Percentiles rank a stretch among this genome's conserved stretches.
Evolutionary conservation across 2,113 vertebrate species (phyloP).

Genomic region (Rhinoptilus africanus): DNA sequence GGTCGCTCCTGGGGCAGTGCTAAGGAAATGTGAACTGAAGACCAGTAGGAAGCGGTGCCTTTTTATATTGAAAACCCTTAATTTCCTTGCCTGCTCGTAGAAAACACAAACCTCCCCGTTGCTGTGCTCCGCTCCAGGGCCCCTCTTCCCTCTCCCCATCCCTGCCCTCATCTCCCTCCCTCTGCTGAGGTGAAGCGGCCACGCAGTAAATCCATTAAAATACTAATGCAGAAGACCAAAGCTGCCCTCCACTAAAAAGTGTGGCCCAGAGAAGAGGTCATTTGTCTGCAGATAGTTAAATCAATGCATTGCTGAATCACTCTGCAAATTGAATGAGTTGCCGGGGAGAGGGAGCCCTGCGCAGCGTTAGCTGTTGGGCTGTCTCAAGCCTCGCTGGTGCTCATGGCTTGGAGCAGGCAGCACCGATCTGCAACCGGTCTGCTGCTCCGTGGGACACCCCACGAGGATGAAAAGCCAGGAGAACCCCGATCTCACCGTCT

Average conservation of each 20-base stretch:
- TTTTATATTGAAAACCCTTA: background rate
- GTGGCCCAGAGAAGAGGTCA: background rate
- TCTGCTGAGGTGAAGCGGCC: background rate
- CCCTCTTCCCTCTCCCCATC: background rate
- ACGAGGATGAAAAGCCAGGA: background rate
- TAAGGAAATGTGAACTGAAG: background rate
- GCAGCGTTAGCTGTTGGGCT: background rate
- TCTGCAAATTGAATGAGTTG: background rate
- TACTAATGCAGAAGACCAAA: background rate
- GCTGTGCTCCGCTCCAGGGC: background rate
- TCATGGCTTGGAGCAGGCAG: background rate
- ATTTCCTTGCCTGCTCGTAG: background rate
- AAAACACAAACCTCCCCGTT: background rate
- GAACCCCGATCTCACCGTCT: background rate
- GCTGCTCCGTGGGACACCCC: background rate
- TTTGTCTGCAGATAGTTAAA: constrained; percentile 32
- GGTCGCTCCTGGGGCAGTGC: background rate
- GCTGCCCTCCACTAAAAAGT: background rate
- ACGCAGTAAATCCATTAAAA: background rate
- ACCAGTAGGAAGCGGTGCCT: background rate
- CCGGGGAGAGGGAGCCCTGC: background rate
- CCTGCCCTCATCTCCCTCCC: background rate
- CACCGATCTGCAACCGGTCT: background rate
- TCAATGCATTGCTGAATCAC: constrained; percentile 33
- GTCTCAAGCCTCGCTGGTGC: background rate